Evolutionary conservation across 1,140 invertebrate genomes (phyloP).

Genomic region (Choristoneura fumiferana): DNA sequence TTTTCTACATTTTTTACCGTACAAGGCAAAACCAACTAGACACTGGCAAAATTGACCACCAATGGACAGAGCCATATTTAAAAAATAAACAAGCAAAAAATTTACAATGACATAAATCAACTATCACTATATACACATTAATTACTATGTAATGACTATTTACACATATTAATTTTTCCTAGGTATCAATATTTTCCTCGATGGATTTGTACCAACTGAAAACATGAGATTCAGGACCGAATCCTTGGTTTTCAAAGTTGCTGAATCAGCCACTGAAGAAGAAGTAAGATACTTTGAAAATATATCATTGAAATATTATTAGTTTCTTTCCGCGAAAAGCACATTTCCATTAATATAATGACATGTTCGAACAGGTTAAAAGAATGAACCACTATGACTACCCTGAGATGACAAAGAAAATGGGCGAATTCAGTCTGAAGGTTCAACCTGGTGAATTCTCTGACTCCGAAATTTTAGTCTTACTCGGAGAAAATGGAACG

Average conservation of each 20-base stretch:
- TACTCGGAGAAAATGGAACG: constrained; percentile 99
- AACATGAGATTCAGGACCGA: constrained; percentile 99
- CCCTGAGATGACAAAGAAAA: constrained; percentile 91
- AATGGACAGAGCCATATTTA: no score
- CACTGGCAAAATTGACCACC: no score
- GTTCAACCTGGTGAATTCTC: constrained; percentile 97
- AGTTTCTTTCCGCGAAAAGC: background rate
- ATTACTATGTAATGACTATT: background rate
- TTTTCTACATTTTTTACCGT: no score
- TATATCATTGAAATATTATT: no score
- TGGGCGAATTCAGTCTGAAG: constrained; percentile 90
- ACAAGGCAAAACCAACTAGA: no score
- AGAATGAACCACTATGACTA: constrained; percentile 98
- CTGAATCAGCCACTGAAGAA: constrained; percentile 98
- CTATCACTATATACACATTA: background rate
- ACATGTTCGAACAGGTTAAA: constrained; percentile 80
- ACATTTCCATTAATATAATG: background rate
- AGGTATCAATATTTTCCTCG: constrained; percentile 99
- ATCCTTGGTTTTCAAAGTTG: constrained; percentile 98
- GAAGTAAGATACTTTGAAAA: constrained; percentile 81
- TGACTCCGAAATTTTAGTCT: constrained; percentile 99
- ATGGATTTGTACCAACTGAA: constrained; percentile 99
- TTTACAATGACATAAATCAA: no score
- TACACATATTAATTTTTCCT: no score
- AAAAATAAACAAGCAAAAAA: no score